These are phyloP conservation scores for Clitarchus hookeri DNA, from an alignment of 2,888 invertebrate species.

Conservation along the genomic window DNA sequence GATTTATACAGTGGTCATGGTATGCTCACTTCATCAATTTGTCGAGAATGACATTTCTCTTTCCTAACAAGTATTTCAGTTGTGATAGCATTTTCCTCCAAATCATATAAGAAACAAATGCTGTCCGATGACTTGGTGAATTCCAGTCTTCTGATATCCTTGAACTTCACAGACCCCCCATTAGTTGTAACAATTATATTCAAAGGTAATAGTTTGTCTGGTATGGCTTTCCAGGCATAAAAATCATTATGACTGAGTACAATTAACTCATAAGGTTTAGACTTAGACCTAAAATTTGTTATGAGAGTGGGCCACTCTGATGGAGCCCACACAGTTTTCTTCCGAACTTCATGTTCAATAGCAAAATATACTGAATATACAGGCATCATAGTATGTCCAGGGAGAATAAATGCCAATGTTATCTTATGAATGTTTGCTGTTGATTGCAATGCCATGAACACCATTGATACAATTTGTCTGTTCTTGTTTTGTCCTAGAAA, in stretches of 20 bases:
- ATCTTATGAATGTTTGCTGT: no score
- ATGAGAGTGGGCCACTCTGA: constrained; percentile 47
- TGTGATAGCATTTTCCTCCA: background rate
- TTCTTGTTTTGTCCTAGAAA: constrained; percentile 17
- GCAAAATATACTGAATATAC: constrained; percentile 34
- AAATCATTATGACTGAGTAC: constrained; percentile 19
- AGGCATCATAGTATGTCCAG: constrained; percentile 15
- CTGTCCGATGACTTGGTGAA: constrained; percentile 17
- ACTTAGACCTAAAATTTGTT: constrained; percentile 32
- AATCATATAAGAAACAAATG: background rate
- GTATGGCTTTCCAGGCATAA: constrained; percentile 3
- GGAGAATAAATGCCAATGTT: background rate
- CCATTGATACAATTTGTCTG: no score
- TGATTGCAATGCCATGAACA: no score
- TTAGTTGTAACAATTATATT: background rate
- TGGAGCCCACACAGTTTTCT: constrained; percentile 45
- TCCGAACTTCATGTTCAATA: constrained; percentile 44
- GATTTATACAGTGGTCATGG: constrained; percentile 9
- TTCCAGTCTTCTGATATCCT: background rate
- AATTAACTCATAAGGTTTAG: constrained; percentile 15
- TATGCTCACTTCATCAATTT: background rate
- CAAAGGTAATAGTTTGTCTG: background rate
- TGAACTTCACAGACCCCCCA: no score
- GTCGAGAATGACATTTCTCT: background rate
- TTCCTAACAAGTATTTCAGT: background rate